Conservation (phyloP, 2,113 vertebrate genomes). For the Brevimyrus niger region DNA sequence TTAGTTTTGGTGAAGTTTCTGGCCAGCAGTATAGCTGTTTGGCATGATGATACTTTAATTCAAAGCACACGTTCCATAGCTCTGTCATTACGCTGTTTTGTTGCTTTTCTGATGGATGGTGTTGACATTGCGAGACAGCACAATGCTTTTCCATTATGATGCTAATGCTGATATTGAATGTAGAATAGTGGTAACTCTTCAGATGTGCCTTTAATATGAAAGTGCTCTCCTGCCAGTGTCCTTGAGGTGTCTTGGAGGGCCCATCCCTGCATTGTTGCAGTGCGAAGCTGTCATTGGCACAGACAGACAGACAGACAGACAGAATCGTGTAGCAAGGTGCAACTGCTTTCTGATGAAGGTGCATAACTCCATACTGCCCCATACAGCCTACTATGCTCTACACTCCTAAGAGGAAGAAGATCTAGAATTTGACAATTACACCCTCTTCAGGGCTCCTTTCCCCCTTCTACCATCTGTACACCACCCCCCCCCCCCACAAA, state of each 20-base stretch:
- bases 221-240: neutral
- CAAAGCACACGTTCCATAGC: neutral
- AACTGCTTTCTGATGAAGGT: neutral
- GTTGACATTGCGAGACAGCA: neutral
- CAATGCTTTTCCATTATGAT: neutral
- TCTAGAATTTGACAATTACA: neutral
- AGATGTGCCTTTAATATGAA: neutral
- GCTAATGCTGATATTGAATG: neutral
- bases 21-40: neutral
- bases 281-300: neutral
- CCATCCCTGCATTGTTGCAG: neutral
- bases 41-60: neutral
- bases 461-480: neutral
- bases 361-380: neutral
- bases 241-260: neutral
- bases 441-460: neutral
- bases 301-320: neutral
- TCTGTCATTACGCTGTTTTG: neutral
- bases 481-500: no score
- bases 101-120: neutral
- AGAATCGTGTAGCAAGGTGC: neutral
- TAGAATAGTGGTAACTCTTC: neutral
- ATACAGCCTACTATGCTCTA: neutral
- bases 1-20: constrained; percentile 14
- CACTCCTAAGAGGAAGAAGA: neutral